Evolutionary conservation across 2,113 vertebrate genomes (phyloP).

Genomic region (Entelurus aequoreus): DNA sequence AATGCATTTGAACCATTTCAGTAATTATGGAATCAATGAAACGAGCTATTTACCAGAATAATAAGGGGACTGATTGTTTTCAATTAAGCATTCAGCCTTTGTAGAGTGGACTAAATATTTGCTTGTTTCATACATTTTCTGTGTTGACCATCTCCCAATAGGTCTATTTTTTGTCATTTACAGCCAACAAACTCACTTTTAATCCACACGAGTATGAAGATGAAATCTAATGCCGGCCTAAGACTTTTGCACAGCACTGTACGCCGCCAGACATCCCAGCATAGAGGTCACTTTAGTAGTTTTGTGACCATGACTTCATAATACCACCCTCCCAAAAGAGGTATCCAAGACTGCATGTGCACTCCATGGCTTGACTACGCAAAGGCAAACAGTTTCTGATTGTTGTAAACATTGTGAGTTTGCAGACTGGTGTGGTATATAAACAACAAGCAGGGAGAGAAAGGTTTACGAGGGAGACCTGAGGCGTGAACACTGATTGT

Average conservation of each 20-base stretch:
- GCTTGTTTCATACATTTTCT: no score
- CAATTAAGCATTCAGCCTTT: no score
- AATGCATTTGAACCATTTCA: not conserved
- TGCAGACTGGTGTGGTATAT: slow-evolving; percentile 43
- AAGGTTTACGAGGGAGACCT: slow-evolving; percentile 50
- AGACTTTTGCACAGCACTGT: not conserved
- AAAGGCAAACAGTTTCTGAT: slow-evolving; percentile 32
- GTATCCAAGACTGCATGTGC: slow-evolving; percentile 20
- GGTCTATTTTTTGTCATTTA: no score
- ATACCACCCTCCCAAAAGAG: not conserved
- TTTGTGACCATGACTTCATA: no score
- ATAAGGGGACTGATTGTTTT: no score
- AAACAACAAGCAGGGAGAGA: slow-evolving; percentile 45
- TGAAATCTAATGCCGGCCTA: not conserved
- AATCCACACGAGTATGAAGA: not conserved
- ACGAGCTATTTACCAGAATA: no score
- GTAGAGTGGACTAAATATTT: no score
- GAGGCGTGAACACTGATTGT: slow-evolving; percentile 59
- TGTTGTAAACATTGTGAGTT: slow-evolving; percentile 56
- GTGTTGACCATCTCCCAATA: no score
- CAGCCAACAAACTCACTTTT: not conserved
- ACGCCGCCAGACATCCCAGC: not conserved
- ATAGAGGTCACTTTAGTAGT: not conserved
- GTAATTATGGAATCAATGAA: not conserved
- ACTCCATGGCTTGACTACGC: slow-evolving; percentile 1